Evolutionary conservation across 2,797 vertebrate species (phyloP).

Genomic region (Pseudomugil gertrudae): DNA sequence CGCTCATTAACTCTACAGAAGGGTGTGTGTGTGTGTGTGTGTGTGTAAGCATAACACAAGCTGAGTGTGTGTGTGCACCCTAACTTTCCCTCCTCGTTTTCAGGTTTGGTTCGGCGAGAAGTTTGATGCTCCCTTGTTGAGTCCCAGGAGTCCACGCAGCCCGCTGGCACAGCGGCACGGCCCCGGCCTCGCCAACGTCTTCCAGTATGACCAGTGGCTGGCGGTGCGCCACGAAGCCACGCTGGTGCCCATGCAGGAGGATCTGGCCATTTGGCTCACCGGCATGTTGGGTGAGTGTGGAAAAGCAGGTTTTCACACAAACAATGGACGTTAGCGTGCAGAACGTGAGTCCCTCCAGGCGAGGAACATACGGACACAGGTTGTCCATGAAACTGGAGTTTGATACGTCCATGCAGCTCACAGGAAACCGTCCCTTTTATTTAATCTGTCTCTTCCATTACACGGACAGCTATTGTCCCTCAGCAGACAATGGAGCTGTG

Average conservation of each 20-base stretch:
- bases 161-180: conserved; percentile 88
- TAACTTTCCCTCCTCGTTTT: not conserved
- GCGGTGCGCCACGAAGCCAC: conserved; percentile 92
- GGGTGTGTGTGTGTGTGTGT: too few relatives aligned
- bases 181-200: conserved; percentile 91
- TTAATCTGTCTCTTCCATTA: conserved; percentile 35
- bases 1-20: not conserved
- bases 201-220: conserved; percentile 96
- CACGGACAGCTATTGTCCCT: conserved; percentile 53
- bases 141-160: conserved; percentile 84
- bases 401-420: conserved; percentile 38
- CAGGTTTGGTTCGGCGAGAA: conserved; percentile 94
- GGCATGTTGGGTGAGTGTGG: conserved; percentile 88
- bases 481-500: conserved; percentile 40
- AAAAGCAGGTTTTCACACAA: not conserved
- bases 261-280: conserved; percentile 94
- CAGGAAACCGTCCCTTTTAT: conserved; percentile 47
- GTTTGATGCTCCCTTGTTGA: conserved; percentile 80
- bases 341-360: conserved; percentile 23
- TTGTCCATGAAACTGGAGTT: conserved; percentile 61
- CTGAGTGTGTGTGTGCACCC: too few relatives aligned
- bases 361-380: conserved; percentile 28
- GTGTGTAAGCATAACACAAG: too few relatives aligned
- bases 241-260: conserved; percentile 95
- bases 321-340: conserved; percentile 7